Evolutionary conservation across 1,140 invertebrate species (phyloP), one percentile per base, ranked within the genome.

Genomic region (Bombus impatiens): DNA sequence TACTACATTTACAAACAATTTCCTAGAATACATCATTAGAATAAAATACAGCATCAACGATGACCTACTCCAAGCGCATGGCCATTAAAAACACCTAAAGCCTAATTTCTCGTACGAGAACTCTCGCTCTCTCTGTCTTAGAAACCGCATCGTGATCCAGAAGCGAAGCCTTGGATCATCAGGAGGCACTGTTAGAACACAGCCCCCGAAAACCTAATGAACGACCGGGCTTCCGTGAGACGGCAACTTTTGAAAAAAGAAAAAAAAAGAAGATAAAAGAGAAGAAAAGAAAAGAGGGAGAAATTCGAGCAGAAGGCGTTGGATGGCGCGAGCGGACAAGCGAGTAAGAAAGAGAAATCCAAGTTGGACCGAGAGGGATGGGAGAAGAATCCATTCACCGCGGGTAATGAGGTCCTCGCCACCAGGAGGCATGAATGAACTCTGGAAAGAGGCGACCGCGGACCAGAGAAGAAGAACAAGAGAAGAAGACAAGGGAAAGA

Each of bases 401-500:
- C 89, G 76, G 86, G 92, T 94, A 94, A 94, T 94, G 93, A 94
- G 94, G 94, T 94, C 94, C 93, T 94, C 93, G 93, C 91, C 93
- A 93, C 92, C 93, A 91, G 87, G 89, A 92, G 90, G 91, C 93
- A 94, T 94, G 94, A 94, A 95, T 94, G 94, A 94, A 95, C 93
- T 89, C 86, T 88, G 88, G 84, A 80, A 91, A 89, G 88, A 88
- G 89, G 78, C 87, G 76, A 86, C 87, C 78, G 82, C 83, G 84
- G 65, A 83, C 68, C 68, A 67, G 67, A 71, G 53, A 62, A 76
- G 68, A 80, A 67, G 81, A 88, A 59, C 82, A 71, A 83, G 72
- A 86, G 59, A 40, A 67, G 79, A 74, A 74, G 78, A 78, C 40
- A 72, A 71, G 72, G 70, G 76, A 76, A 70, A 78, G 57, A 67